A percentile compares a stretch with the other conserved stretches of the same genome.
These are phyloP conservation scores for Calcarius lapponicus DNA, from an alignment of 2,797 vertebrate species.

Conservation along the genomic window DNA sequence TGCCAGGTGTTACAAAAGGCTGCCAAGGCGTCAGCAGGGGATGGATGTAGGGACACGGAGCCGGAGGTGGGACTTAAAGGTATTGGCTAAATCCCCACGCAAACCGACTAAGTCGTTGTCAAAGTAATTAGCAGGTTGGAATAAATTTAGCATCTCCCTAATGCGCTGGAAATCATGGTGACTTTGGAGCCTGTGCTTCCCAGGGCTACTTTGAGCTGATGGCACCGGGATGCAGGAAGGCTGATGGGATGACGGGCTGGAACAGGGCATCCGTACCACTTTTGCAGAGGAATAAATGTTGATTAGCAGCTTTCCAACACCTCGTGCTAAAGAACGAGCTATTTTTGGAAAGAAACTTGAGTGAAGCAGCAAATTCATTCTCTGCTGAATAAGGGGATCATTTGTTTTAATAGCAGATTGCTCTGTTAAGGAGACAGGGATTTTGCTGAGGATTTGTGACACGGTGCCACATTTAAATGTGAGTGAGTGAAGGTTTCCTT, in stretches of 20 bases:
- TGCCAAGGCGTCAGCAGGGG: neutral
- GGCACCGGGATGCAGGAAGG: neutral
- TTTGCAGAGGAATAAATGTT: neutral
- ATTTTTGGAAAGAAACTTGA: neutral
- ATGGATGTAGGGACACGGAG: neutral
- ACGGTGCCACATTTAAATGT: accelerated
- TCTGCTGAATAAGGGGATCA: neutral
- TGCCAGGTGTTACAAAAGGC: neutral
- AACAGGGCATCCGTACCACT: accelerated
- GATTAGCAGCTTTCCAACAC: neutral
- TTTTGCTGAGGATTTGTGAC: neutral
- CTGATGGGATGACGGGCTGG: neutral
- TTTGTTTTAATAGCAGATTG: neutral
- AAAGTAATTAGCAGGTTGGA: neutral
- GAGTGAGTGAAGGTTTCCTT: neutral
- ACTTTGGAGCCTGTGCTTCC: neutral
- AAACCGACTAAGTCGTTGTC: neutral
- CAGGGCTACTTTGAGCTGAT: neutral
- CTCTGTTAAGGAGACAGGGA: neutral
- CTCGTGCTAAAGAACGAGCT: neutral
- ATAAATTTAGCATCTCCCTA: neutral
- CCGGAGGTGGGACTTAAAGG: neutral
- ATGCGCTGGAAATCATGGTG: neutral
- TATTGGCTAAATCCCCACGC: neutral
- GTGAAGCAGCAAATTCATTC: neutral